A percentile compares a stretch with the other conserved stretches of the same genome.
Conservation (phyloP, 2,888 invertebrate genomes). For the Allophyes oxyacanthae region DNA sequence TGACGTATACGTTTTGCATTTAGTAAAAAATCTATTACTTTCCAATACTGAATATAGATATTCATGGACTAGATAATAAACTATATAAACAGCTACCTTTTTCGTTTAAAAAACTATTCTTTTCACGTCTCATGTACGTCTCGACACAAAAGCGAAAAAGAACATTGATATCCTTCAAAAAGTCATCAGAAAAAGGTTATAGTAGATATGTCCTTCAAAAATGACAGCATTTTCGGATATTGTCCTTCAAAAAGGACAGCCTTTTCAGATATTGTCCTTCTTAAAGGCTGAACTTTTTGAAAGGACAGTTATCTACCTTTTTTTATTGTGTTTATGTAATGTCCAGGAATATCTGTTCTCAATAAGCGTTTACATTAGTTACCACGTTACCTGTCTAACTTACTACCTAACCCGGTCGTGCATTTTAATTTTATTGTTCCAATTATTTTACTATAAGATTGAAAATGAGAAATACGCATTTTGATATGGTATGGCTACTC, state of each 20-base stretch:
- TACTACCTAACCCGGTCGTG: constrained; percentile 33
- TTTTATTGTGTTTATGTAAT: no score
- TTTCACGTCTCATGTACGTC: no score
- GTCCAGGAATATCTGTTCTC: constrained; percentile 27
- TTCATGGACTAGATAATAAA: constrained; percentile 11
- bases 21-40: constrained; percentile 38
- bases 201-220: no score
- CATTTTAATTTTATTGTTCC: constrained; percentile 56
- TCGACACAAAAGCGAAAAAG: no score
- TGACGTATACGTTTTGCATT: constrained; percentile 48
- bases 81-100: background rate
- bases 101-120: background rate
- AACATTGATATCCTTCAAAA: no score
- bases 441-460: constrained; percentile 41
- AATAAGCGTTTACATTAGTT: constrained; percentile 42
- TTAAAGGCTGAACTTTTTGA: no score
- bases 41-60: constrained; percentile 35
- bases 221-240: no score
- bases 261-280: no score
- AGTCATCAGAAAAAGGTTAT: no score
- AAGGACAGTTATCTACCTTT: no score
- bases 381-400: constrained; percentile 45
- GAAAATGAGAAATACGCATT: constrained; percentile 30
- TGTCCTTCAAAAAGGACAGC: no score
- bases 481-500: constrained; percentile 31